phyloP scores from a whole-genome alignment of 2,888 invertebrate genomes.

The Melinopterus prodromus region DNA sequence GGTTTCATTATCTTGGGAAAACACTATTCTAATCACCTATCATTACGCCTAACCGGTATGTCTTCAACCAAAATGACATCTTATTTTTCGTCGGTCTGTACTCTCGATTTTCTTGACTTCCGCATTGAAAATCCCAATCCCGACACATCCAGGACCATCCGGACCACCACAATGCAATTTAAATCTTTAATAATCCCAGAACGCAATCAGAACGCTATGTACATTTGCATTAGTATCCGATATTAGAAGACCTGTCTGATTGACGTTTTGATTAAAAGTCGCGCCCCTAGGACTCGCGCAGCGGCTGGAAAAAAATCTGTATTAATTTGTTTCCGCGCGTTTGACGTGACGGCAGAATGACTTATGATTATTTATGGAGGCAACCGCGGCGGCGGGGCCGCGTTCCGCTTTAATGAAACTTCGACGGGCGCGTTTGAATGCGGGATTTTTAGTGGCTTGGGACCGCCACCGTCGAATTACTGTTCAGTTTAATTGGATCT shows the following conservation, averaged over 20 bases:
- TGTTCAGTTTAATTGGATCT: slow-evolving; percentile 4
- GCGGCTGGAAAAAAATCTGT: background rate
- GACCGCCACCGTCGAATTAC: background rate
- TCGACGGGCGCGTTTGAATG: background rate
- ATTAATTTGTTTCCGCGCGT: slow-evolving; percentile 4
- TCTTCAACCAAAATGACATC: no score
- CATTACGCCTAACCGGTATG: no score
- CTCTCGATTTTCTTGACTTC: background rate
- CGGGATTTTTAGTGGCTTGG: background rate
- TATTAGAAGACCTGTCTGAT: background rate
- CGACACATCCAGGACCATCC: background rate
- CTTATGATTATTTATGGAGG: background rate
- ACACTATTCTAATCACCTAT: no score
- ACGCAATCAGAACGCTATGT: background rate
- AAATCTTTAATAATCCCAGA: background rate
- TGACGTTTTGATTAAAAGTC: background rate
- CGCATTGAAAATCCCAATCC: background rate
- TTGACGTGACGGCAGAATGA: background rate
- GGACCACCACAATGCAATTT: background rate
- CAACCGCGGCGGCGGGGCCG: background rate
- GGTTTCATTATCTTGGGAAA: no score
- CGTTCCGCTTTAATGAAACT: background rate
- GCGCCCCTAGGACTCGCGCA: background rate
- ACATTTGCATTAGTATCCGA: slow-evolving; percentile 4
- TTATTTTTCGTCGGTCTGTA: no score